phyloP scores from a whole-genome alignment of 2,113 vertebrate genomes.

The Rhinoptilus africanus region DNA sequence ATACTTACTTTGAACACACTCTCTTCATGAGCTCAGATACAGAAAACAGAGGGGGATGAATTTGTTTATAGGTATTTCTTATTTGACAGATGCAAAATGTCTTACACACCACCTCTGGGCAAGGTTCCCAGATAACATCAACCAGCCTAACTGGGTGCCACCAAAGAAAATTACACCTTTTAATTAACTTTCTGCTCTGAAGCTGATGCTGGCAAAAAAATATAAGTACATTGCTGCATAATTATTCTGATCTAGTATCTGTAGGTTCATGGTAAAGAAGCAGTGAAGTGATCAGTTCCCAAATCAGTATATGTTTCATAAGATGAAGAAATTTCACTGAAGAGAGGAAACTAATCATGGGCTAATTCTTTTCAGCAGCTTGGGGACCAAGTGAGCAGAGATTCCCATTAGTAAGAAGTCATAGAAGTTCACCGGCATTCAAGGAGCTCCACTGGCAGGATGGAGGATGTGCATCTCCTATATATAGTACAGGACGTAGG shows the following conservation, averaged over 20 bases:
- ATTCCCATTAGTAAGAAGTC: conserved; percentile 8
- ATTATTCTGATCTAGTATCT: neutral
- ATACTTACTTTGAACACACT: neutral
- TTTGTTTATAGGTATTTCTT: neutral
- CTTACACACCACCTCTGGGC: neutral
- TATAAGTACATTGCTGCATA: neutral
- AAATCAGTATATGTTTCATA: neutral
- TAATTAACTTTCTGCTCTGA: neutral
- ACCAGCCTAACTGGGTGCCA: neutral
- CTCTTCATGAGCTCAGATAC: neutral
- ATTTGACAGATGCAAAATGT: neutral
- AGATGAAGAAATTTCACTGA: neutral
- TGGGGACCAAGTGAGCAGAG: neutral
- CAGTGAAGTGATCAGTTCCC: neutral
- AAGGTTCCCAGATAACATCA: conserved; percentile 8
- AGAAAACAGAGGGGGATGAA: neutral
- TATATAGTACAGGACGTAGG: conserved; percentile 20
- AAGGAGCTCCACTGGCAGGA: neutral
- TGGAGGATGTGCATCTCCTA: conserved; percentile 44
- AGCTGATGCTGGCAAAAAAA: neutral
- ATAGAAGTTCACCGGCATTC: neutral
- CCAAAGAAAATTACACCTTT: neutral
- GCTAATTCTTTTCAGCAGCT: neutral
- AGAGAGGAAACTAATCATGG: neutral
- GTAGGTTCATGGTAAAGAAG: rapidly evolving